phyloP scores from a whole-genome alignment of 2,113 vertebrate genomes.

The Osmerus eperlanus region DNA sequence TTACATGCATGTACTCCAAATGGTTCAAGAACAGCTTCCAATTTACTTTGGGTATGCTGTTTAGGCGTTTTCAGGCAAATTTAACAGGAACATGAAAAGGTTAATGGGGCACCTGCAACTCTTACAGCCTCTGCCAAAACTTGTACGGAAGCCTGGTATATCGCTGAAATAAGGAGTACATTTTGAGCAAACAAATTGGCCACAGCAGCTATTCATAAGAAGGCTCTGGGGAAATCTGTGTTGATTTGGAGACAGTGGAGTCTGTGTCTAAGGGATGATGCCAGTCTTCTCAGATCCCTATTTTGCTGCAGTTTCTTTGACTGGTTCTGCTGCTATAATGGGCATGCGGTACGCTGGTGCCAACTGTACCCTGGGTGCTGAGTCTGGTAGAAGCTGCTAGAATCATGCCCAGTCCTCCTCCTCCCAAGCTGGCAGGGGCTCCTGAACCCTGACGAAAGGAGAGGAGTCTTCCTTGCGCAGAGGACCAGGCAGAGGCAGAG shows the following conservation, averaged over 20 bases:
- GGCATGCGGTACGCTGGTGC: not conserved
- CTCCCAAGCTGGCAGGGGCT: conserved; percentile 34
- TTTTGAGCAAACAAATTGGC: conserved; percentile 28
- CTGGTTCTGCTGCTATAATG: not conserved
- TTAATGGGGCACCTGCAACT: not conserved
- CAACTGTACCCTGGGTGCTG: not conserved
- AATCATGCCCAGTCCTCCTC: conserved; percentile 1
- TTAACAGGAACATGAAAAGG: no score
- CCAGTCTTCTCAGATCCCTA: conserved; percentile 18
- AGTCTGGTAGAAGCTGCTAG: no score
- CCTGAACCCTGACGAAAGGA: conserved; percentile 37
- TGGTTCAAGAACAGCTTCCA: no score
- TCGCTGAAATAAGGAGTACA: not conserved
- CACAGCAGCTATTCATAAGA: conserved; percentile 32
- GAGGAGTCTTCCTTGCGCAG: conserved; percentile 5
- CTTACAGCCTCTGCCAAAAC: not conserved
- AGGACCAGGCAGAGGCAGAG: conserved; percentile 29
- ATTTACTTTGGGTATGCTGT: no score
- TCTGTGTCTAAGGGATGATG: conserved; percentile 8
- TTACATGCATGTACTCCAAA: no score
- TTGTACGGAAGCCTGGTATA: not conserved
- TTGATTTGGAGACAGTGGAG: conserved; percentile 17
- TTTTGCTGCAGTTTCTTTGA: conserved; percentile 19
- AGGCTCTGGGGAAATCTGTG: conserved; percentile 25
- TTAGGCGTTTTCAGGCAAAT: no score